Percentiles rank a stretch among this genome's conserved stretches.
Conservation (phyloP, 2,113 vertebrate genomes). For the Oxyura jamaicensis region DNA sequence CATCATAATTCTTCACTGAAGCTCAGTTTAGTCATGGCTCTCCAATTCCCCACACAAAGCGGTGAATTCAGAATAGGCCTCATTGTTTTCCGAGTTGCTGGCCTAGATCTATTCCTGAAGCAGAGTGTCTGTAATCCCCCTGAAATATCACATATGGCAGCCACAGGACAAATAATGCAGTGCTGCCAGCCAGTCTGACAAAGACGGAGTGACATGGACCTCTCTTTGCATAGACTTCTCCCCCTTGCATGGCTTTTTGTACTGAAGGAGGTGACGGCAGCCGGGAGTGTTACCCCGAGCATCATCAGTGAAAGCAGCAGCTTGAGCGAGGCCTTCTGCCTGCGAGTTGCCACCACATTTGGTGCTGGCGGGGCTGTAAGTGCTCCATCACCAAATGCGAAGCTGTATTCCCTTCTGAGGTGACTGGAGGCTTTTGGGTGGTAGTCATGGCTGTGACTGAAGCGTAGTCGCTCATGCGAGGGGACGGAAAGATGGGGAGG, state of each 20-base stretch:
- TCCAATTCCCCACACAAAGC: not conserved
- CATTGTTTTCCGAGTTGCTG: not conserved
- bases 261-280: not conserved
- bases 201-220: not conserved
- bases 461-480: fast-evolving
- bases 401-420: not conserved
- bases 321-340: not conserved
- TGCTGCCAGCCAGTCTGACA: not conserved
- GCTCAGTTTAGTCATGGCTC: not conserved
- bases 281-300: not conserved
- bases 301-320: not conserved
- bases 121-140: not conserved
- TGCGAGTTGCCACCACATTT: not conserved
- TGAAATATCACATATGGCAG: not conserved
- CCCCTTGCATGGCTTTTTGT: not conserved
- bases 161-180: not conserved
- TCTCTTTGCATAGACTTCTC: not conserved
- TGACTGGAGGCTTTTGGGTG: not conserved
- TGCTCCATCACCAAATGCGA: not conserved
- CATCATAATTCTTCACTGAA: not conserved
- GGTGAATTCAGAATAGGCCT: not conserved
- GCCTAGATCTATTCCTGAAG: not conserved
- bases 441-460: conserved; percentile 4
- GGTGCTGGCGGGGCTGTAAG: not conserved
- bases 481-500: not conserved